A percentile compares a stretch with the other conserved stretches of the same genome.
Evolutionary conservation across 37 sponge, comb jelly and placozoan species (phyloP).

Genomic region (Hormiphora californensis): DNA sequence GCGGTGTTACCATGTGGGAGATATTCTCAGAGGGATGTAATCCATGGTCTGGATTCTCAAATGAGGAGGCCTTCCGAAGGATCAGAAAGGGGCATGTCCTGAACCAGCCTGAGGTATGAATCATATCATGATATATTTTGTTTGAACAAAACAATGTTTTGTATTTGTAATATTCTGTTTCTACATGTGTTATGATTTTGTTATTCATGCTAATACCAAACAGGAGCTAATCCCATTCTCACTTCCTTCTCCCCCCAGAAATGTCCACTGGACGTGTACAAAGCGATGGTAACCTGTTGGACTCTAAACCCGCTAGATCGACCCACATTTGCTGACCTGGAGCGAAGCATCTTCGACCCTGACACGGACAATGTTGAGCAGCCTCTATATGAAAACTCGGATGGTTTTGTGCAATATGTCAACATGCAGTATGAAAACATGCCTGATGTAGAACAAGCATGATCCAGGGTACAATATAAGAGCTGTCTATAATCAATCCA

Average conservation of each 20-base stretch:
- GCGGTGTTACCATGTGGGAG: conserved; percentile 40
- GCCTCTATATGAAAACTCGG: not conserved
- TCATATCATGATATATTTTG: not conserved
- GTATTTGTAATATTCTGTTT: too few species aligned
- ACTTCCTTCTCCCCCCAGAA: not conserved
- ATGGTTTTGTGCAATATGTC: not conserved
- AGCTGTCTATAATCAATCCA: too few species aligned
- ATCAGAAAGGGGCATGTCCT: not conserved
- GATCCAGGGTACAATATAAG: too few species aligned
- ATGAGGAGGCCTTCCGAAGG: conserved; percentile 32
- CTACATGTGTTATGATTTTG: too few species aligned
- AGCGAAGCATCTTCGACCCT: not conserved
- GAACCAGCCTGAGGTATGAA: not conserved
- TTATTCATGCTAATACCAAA: too few species aligned
- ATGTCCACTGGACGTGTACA: conserved; percentile 21
- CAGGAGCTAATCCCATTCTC: too few species aligned
- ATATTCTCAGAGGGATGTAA: conserved; percentile 18
- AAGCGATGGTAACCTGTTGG: not conserved
- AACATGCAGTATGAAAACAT: conserved; percentile 4
- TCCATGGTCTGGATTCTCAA: conserved; percentile 34
- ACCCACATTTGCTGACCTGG: not conserved
- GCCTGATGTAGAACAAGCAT: not conserved
- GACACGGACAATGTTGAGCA: not conserved
- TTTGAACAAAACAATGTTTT: too few species aligned
- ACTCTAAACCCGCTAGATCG: conserved; percentile 6